Evolutionary conservation across 2,797 vertebrate genomes (phyloP), one percentile per base, ranked within the genome.

Genomic region (Acanthopagrus latus): DNA sequence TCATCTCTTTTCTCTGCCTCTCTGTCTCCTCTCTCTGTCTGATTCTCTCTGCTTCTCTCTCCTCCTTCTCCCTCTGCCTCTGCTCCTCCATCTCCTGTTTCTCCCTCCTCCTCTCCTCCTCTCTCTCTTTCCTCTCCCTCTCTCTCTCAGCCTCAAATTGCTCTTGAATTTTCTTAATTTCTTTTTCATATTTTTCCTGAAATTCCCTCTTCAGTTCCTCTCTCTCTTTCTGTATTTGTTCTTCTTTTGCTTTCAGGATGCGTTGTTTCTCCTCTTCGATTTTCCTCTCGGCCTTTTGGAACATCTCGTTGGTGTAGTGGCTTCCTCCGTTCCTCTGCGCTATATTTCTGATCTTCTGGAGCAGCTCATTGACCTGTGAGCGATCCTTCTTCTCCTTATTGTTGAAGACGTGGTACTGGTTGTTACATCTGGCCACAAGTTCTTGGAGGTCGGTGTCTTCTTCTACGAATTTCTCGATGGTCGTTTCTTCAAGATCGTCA

Each of bases 261-360:
- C 14, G 54, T 38, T 62, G 55, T 77, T 62, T 73, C 21, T 76
- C 18, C 58, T 59, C 41, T 12, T 72, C 33, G 0, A 68, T 3
- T 0, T 0, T 7, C 25, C 55, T 80, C 54, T 62, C 44, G 0
- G 77, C 73, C 25, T 73, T 55, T 43, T 76, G 69, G 48, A 84
- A 80, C 69, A 84, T 80, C 10, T 73, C 1, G 5, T 27, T 84
- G 64, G 82, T 84, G 72, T 83, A 79, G 67, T 79, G 76, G 20
- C 67, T 76, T 71, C 76, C 81, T 76, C 76, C 63, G 1, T 83
- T 76, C 6, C 2, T 59, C 52, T 54, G 9, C 21, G 16, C 25
- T 18, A 76, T 1, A 18, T 46, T 27, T 68, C 55, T 62, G 71
- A 78, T 71, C 81, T 78, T 83, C 60, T 74, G 59, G n/a, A 82